Base-by-base conservation (phyloP, 2,888 invertebrate species). In the Melieria picta region DNA sequence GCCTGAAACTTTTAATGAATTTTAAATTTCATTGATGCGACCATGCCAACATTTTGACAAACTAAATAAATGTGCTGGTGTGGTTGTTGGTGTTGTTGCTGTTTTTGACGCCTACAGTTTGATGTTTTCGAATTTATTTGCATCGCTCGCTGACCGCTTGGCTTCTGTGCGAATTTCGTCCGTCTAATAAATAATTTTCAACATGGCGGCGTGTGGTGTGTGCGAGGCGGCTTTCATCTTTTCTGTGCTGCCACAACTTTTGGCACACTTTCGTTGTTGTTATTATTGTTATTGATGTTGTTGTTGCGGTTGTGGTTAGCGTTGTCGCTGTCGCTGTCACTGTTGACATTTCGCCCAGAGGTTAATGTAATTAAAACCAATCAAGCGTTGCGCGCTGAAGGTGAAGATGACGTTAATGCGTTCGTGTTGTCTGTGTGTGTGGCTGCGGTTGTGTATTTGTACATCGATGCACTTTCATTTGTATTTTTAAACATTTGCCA, bases 301-400 rank as follows among this genome's bases (percentile, higher is more conserved):
- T 30, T 30, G 30, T 30, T 30, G 30, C 30, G 30, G 30, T 30
- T 30, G 30, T 30, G 30, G 30, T 30, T 30, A 30, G 30, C 30
- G 30, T 30, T 30, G 30, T 30, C 42, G 75, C 74, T 76, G 69
- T 72, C 73, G 77, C 72, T 71, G 73, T 77, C 74, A 67, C 72
- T 71, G 30, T 50, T 72, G 60, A 58, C 50, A 75, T 58, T 69
- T 65, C 71, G 72, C 72, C 55, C 74, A 70, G 69, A 62, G 58
- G 60, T 11, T 43, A 64, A 80, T 80, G 81, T 80, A 80, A 80
- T 80, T 80, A 80, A 81, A 81, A 80, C 81, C 81, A 80, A 81
- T 81, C 80, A 81, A 80, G 81, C 80, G 81, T 81, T 80, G 30
- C 78, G 77, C 79, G 79, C 77, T 80, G 80, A 80, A 80, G 80